Evolutionary conservation across 2,888 invertebrate genomes (phyloP), one percentile per base, ranked within the genome.

Genomic region (Listrodromus nycthemerus): DNA sequence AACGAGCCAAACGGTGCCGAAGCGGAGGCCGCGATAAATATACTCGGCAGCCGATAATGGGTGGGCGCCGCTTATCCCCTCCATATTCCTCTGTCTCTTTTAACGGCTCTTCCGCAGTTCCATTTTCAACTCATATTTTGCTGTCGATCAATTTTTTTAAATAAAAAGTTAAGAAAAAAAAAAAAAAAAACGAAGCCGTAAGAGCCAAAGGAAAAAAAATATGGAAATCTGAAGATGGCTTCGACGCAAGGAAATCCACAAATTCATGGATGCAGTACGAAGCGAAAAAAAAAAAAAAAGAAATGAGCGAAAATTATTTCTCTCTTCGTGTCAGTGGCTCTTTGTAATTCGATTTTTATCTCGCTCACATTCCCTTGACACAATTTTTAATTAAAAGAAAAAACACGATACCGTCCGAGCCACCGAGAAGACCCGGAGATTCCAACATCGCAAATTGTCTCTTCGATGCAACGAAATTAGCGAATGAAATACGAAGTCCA

Each of bases 11-110:
- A 78, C 77, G 80, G 66, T 74, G 77, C 77, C 80, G 81, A 71
- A 78, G 70, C 73, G 70, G 58, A 66, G 78, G 82, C 84, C 80
- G 86, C 86, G 90, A 91, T 89, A 89, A 91, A 91, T 90, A 90
- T 90, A 89, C 88, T 84, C 84, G 89, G 86, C 83, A 82, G 74
- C 84, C 87, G 83, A 89, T 87, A 89, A 89, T 87, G 86, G 83
- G 48, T 52, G 70, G 70, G 58, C 66, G 70, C 48, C 70, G 50
- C 21, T 63, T 70, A 61, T 63, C 63, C 61, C 63, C 78, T 8
- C 50, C 37, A 21, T 21, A 48, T 66, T 66, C n/a, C 63, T 33
- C 77, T 19, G 58, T 41, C 16, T 58, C 24, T 52, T 55, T 65
- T 21, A 24, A 52, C 45, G 50, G n/a, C 58, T 67, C 66, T 50